Evolutionary conservation across 2,113 vertebrate genomes (phyloP), one percentile per base, ranked within the genome.

Genomic region (Buteo buteo): DNA sequence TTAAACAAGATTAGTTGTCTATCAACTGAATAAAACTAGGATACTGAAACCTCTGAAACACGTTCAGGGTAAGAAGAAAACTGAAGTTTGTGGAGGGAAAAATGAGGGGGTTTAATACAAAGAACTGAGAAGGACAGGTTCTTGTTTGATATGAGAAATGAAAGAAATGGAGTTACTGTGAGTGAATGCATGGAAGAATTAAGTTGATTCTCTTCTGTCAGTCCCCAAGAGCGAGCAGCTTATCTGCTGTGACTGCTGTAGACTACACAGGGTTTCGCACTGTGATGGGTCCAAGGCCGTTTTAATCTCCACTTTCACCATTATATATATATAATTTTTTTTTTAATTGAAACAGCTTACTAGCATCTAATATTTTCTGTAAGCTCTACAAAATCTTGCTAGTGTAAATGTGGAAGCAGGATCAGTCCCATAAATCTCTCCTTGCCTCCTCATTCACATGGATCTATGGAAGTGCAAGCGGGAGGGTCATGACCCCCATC

Each of bases 401-500:
- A 45, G 38, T 40, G 22, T 57, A 29, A 47, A 76, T 59, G 57
- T 82, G 73, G 72, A 28, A 49, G 62, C 57, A 45, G 82, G 45
- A 44, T 10, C n/a, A 12, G 38, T 66, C 40, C 73, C 28, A 50
- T 89, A 77, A 89, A 82, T 72, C 38, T 78, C 55, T 24, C 70
- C 38, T 50, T 66, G 54, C 21, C 40, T 85, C 58, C 55, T 87
- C 44, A 24, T 88, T 91, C 89, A 42, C 16, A 19, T 70, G 79
- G 74, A 24, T 93, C 81, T 78, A 16, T 91, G 79, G 62, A 77
- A 67, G 94, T 22, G 86, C 83, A 82, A 88, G 72, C 16, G 14
- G 55, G 85, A 36, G 72, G 96, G 98, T 98, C 90, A 4, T 47
- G 97, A 98, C 98, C 96, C 91, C 90, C 73, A 85, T 97, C 96